These are phyloP conservation scores for Leuciscus waleckii DNA, from an alignment of 2,797 vertebrate genomes.

Conservation along the genomic window DNA sequence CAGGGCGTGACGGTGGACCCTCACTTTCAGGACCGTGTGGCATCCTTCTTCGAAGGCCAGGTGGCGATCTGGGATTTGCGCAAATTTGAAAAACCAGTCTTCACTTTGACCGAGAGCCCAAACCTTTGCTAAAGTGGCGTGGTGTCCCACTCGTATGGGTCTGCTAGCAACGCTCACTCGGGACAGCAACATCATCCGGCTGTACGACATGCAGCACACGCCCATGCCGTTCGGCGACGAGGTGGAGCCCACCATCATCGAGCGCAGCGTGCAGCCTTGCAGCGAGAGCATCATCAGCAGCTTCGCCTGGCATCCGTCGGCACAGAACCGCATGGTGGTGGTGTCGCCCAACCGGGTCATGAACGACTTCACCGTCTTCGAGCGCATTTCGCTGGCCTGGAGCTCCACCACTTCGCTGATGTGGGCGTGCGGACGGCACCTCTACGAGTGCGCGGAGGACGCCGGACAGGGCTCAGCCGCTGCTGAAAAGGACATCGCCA, in stretches of 20 bases:
- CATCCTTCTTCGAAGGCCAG: constrained; percentile 98
- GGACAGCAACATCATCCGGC: constrained; percentile 93
- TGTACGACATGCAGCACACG: constrained; percentile 99
- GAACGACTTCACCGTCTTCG: constrained; percentile 98
- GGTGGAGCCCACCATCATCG: constrained; percentile 98
- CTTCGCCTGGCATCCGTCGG: constrained; percentile 96
- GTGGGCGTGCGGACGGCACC: constrained; percentile 96
- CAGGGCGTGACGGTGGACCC: constrained; percentile 97
- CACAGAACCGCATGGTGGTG: constrained; percentile 98
- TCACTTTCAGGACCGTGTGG: constrained; percentile 92
- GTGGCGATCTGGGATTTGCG: constrained; percentile 99
- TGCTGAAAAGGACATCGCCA: constrained; percentile 90
- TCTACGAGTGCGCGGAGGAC: constrained; percentile 93
- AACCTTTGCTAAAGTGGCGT: constrained; percentile 94
- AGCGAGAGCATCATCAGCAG: constrained; percentile 90
- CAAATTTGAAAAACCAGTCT: constrained; percentile 97
- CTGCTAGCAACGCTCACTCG: constrained; percentile 93
- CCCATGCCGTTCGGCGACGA: constrained; percentile 96
- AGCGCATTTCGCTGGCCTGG: constrained; percentile 97
- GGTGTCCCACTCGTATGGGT: constrained; percentile 96
- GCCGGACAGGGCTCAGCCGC: constrained; percentile 78
- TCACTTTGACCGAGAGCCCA: constrained; percentile 94
- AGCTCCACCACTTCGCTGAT: constrained; percentile 93
- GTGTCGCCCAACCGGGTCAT: constrained; percentile 93
- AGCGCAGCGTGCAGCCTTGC: constrained; percentile 93